Conservation (phyloP, 1,140 invertebrate genomes). For the Drosophila paulistorum region DNA sequence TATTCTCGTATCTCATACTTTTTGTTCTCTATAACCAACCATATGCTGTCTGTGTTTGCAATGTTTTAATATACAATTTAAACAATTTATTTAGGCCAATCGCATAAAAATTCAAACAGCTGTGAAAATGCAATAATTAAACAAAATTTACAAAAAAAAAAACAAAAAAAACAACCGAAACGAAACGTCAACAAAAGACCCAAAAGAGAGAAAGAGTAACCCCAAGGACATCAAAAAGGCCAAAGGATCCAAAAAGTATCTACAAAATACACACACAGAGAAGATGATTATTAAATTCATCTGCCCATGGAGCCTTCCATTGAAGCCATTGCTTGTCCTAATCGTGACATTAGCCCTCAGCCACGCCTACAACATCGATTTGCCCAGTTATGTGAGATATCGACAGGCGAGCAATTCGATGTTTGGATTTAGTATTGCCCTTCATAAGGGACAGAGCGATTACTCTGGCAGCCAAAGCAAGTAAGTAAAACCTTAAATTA, state of each 20-base stretch:
- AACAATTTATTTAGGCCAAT: conserved; percentile 31
- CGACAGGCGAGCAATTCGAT: conserved; percentile 68
- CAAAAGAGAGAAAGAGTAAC: background rate
- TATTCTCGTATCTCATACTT: background rate
- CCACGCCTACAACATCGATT: conserved; percentile 75
- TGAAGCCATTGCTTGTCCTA: conserved; percentile 24
- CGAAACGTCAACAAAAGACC: conserved; percentile 14
- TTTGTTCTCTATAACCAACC: conserved; percentile 40
- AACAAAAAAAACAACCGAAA: conserved; percentile 1
- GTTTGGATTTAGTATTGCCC: conserved; percentile 82
- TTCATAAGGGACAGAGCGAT: conserved; percentile 63
- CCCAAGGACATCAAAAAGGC: background rate
- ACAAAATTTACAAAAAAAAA: conserved; percentile 27
- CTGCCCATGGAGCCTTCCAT: background rate
- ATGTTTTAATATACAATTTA: conserved; percentile 43
- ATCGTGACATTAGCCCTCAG: conserved; percentile 27
- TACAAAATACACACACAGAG: conserved; percentile 18
- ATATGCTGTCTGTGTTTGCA: conserved; percentile 55
- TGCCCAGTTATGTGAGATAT: conserved; percentile 77
- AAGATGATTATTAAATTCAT: conserved; percentile 21
- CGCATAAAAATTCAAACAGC: conserved; percentile 30
- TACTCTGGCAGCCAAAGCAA: conserved; percentile 59
- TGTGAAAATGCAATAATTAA: conserved; percentile 59
- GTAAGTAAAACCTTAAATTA: conserved; percentile 49
- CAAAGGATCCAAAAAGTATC: too few species aligned